Evolutionary conservation across 2,888 invertebrate species (phyloP).

Genomic region (Salpingus planirostris): DNA sequence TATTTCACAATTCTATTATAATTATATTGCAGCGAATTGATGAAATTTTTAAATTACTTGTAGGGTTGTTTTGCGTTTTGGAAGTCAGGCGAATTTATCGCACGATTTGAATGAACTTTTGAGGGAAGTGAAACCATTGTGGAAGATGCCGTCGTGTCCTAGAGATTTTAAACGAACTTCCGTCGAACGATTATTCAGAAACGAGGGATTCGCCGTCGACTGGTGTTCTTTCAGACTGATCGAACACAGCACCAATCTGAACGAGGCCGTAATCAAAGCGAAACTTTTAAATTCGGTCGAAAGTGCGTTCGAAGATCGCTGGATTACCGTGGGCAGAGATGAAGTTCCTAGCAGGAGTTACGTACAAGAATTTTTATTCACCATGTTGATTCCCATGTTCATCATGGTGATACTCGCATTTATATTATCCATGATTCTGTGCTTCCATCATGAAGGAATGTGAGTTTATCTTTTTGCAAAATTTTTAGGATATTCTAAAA

Average conservation of each 20-base stretch:
- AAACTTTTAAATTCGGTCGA: slow-evolving; percentile 31
- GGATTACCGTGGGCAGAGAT: slow-evolving; percentile 53
- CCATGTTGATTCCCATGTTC: slow-evolving; percentile 60
- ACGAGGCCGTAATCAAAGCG: slow-evolving; percentile 34
- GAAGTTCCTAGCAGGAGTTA: slow-evolving; percentile 62
- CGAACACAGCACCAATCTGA: slow-evolving; percentile 35
- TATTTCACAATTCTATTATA: too few species aligned
- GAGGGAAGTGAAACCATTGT: slow-evolving; percentile 74
- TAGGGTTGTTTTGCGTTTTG: slow-evolving; percentile 73
- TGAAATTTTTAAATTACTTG: slow-evolving; percentile 13
- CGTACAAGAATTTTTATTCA: slow-evolving; percentile 57
- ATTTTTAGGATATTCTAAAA: background rate
- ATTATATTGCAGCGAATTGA: background rate
- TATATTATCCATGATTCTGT: slow-evolving; percentile 61
- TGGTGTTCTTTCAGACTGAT: slow-evolving; percentile 87
- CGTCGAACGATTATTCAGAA: slow-evolving; percentile 73
- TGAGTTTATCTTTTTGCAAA: slow-evolving; percentile 45
- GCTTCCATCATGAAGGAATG: slow-evolving; percentile 69
- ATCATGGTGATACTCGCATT: slow-evolving; percentile 58
- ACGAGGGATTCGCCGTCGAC: slow-evolving; percentile 69
- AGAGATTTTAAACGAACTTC: slow-evolving; percentile 76
- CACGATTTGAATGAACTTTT: slow-evolving; percentile 57
- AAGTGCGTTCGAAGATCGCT: slow-evolving; percentile 43
- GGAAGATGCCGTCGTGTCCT: slow-evolving; percentile 67
- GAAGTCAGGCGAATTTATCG: slow-evolving; percentile 68